Evolutionary conservation across 2,888 invertebrate genomes (phyloP).

Genomic region (Epirrita christyi): DNA sequence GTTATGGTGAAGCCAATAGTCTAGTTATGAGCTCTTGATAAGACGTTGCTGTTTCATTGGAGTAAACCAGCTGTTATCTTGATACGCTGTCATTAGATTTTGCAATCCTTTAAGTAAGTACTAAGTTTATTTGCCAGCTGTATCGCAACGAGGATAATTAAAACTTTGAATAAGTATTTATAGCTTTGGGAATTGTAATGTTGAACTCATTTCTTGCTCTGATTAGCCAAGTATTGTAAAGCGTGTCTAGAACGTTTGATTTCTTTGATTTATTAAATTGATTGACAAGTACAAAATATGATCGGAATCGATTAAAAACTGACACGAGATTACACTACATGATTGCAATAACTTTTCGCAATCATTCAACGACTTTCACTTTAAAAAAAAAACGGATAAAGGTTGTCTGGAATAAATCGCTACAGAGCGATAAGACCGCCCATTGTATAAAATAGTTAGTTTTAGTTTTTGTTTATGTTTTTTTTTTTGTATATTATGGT

Average conservation of each 20-base stretch:
- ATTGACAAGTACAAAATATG: background rate
- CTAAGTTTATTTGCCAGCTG: background rate
- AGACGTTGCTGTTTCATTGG: background rate
- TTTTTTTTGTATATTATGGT: too few relatives aligned
- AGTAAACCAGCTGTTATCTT: background rate
- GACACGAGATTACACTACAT: too few relatives aligned
- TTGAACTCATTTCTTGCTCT: conserved; percentile 4
- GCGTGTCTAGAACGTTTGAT: background rate
- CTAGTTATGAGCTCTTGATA: too few relatives aligned
- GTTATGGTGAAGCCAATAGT: too few relatives aligned
- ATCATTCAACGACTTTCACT: too few relatives aligned
- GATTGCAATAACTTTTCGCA: too few relatives aligned
- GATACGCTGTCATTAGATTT: background rate
- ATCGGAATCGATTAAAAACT: too few relatives aligned
- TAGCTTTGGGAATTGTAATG: conserved; percentile 4
- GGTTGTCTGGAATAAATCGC: too few relatives aligned
- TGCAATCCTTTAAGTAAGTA: background rate
- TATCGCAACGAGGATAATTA: conserved; percentile 7
- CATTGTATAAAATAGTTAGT: too few relatives aligned
- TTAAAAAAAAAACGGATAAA: too few relatives aligned
- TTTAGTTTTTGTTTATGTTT: too few relatives aligned
- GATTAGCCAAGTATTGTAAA: background rate
- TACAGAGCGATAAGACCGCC: too few relatives aligned
- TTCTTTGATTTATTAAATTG: background rate
- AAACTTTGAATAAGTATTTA: conserved; percentile 2